A percentile compares a stretch with the other conserved stretches of the same genome.
These are phyloP conservation scores for Drosophila pseudotalamancana DNA, from an alignment of 2,888 invertebrate genomes.

Conservation along the genomic window DNA sequence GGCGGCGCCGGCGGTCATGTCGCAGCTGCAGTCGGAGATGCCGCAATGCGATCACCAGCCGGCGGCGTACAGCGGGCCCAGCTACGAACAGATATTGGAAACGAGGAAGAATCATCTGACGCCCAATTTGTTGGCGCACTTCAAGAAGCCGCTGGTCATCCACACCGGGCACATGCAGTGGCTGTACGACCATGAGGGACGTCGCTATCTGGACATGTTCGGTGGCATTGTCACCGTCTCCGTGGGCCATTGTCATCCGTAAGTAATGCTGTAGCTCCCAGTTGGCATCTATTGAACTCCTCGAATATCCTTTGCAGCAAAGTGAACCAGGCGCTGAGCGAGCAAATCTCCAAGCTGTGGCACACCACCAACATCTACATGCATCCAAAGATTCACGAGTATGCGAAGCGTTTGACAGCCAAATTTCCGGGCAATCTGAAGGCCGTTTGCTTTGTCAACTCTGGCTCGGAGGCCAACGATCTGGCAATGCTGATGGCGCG, in stretches of 20 bases:
- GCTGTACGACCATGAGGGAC: slow-evolving; percentile 94
- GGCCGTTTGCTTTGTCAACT: slow-evolving; percentile 96
- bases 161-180: slow-evolving; percentile 96
- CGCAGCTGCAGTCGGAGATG: slow-evolving; percentile 73
- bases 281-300: not conserved
- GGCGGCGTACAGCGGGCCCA: slow-evolving; percentile 86
- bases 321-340: slow-evolving; percentile 90
- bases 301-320: slow-evolving; percentile 87
- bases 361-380: slow-evolving; percentile 97
- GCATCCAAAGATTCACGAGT: slow-evolving; percentile 95
- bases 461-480: slow-evolving; percentile 99
- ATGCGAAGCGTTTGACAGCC: slow-evolving; percentile 91
- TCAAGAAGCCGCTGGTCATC: slow-evolving; percentile 92
- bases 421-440: slow-evolving; percentile 95
- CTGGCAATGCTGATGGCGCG: slow-evolving; percentile 95
- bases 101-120: slow-evolving; percentile 88
- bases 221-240: slow-evolving; percentile 99
- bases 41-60: slow-evolving; percentile 73
- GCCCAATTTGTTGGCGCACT: slow-evolving; percentile 90
- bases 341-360: slow-evolving; percentile 93
- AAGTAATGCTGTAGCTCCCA: slow-evolving; percentile 84
- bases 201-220: slow-evolving; percentile 96
- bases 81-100: slow-evolving; percentile 86
- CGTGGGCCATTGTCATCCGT: slow-evolving; percentile 99
- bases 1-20: slow-evolving; percentile 60